Base-by-base conservation (phyloP, 2,113 vertebrate genomes). In the Apteryx mantelli region DNA sequence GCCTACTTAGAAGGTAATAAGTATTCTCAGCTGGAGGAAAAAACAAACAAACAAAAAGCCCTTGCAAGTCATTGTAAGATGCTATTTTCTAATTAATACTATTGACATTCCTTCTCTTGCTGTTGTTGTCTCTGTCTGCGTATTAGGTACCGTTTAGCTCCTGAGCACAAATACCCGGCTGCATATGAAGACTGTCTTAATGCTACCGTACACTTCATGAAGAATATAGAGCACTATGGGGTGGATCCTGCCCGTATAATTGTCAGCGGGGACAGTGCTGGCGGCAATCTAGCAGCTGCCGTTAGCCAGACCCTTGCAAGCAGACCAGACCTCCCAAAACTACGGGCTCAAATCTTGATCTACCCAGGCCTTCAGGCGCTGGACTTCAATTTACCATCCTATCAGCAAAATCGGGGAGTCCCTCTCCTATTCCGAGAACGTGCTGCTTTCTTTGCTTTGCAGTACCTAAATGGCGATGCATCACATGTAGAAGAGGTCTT, bases 361-460 rank as follows among this genome's bases (percentile, higher is more conserved):
- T 99, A 99, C 71, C 98, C 99, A 1, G 55, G 34, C 2, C 96
- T 99, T n/a, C 99, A 99, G 92, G 97, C 93, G 4, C 76, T 99
- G 44, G 98, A 99, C 91, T 99, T 99, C 95, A 98, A 98, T 93
- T 91, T 98, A 56, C 99, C 99, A 19, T 99, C 99, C 1, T 99
- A 98, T 18, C 98, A 98, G 11, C 98, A 99, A 28, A 99, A 99
- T 42, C 97, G 91, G 1, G 97, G 98, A 2, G 97, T 98, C 71
- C 99, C 99, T 19, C 58, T 99, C 92, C 95, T 99, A n/a, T 98
- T 97, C 18, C 95, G 95, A 63, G 89, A 96, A 30, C 95, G 98
- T 0, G 75, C 82, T 2, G 97, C 96, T 13, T 98, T 98, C 97
- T 99, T 98, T 91, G 98, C 95, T 73, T 78, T 97, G 68, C 95